Percentiles rank a stretch among this genome's conserved stretches.
phyloP scores from a whole-genome alignment of 2,888 invertebrate genomes.

The Plagodis pulveraria region DNA sequence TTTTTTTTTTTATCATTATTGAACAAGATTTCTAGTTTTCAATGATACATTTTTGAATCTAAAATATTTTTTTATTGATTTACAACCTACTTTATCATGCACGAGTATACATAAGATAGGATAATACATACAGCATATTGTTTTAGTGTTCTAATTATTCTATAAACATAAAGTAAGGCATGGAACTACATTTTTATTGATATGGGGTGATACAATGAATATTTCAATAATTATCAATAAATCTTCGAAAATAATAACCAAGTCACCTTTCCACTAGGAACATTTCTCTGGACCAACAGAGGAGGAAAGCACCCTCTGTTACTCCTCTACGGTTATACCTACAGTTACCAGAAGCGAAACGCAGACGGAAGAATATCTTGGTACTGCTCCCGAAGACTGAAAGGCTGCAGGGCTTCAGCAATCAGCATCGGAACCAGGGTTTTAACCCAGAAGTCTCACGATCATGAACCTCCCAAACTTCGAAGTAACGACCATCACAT shows the following conservation, averaged over 20 bases:
- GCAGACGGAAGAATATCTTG: constrained; percentile 74
- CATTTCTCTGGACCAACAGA: constrained; percentile 73
- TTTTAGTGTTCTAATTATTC: no score
- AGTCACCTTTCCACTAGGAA: constrained; percentile 51
- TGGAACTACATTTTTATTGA: no score
- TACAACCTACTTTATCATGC: no score
- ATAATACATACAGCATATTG: no score
- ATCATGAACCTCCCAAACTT: constrained; percentile 62
- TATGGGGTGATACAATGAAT: no score
- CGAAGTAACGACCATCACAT: constrained; percentile 1
- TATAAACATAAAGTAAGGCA: no score
- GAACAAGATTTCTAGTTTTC: no score
- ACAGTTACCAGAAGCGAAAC: constrained; percentile 76
- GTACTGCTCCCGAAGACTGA: constrained; percentile 76
- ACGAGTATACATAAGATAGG: no score
- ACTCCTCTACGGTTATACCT: constrained; percentile 68
- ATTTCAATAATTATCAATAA: no score
- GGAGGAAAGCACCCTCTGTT: constrained; percentile 76
- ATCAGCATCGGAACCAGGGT: constrained; percentile 65
- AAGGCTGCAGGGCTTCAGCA: constrained; percentile 73
- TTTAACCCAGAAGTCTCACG: constrained; percentile 60
- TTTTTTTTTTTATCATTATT: no score
- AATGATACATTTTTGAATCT: no score
- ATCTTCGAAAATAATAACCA: neutral
- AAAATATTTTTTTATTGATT: no score